phyloP scores from a whole-genome alignment of 1,140 invertebrate genomes.

The Thaumatotibia leucotreta region DNA sequence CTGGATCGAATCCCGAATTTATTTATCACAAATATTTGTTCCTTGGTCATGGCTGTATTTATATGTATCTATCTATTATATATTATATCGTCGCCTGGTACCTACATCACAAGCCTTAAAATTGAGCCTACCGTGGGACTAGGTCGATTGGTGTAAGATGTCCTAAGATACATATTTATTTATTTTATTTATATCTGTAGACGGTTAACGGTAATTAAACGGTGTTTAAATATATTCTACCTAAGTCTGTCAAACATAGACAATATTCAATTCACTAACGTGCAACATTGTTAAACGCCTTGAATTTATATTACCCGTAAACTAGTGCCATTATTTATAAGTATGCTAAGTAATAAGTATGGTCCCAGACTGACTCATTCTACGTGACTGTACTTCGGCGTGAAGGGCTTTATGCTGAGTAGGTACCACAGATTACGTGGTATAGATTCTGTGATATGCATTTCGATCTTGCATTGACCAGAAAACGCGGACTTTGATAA shows the following conservation, averaged over 20 bases:
- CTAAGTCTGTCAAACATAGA: not conserved
- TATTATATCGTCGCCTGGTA: too few relatives aligned
- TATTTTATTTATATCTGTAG: not conserved
- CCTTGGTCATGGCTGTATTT: too few relatives aligned
- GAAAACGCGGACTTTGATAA: too few relatives aligned
- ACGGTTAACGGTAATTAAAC: too few relatives aligned
- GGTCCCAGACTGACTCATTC: slow-evolving; percentile 41
- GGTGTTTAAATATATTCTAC: not conserved
- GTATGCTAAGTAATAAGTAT: too few relatives aligned
- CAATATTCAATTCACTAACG: not conserved
- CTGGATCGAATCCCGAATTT: too few relatives aligned
- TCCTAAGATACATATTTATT: not conserved
- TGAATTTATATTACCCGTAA: not conserved
- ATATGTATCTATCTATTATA: too few relatives aligned
- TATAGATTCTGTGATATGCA: not conserved
- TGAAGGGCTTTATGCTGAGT: slow-evolving; percentile 1
- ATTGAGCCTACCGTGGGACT: too few relatives aligned
- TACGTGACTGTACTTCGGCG: slow-evolving; percentile 57
- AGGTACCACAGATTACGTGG: not conserved
- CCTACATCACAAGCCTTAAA: too few relatives aligned
- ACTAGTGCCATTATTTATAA: not conserved
- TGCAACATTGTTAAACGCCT: not conserved
- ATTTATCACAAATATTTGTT: too few relatives aligned
- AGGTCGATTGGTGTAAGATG: not conserved
- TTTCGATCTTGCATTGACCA: too few relatives aligned